Conservation (phyloP, 2,113 vertebrate genomes). For the Mastomys coucha region DNA sequence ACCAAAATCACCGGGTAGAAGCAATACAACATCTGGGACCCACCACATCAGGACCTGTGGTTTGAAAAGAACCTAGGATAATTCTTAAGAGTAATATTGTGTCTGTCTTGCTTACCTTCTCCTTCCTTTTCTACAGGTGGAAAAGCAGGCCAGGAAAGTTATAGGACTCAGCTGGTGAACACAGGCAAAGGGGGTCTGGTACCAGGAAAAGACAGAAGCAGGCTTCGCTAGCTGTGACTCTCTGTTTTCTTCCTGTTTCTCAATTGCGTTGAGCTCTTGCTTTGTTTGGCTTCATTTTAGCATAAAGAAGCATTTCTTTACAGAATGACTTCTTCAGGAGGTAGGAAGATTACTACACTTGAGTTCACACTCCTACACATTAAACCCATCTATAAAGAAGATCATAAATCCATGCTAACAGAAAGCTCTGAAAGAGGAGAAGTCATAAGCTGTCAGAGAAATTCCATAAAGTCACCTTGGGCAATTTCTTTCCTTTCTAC, state of each 20-base stretch:
- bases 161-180: not conserved
- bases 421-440: conserved; percentile 28
- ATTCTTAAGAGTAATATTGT: not conserved
- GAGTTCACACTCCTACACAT: not conserved
- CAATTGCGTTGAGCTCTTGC: not conserved
- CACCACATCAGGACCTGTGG: not conserved
- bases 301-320: conserved; percentile 18
- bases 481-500: not conserved
- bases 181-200: not conserved
- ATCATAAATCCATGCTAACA: not conserved
- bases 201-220: not conserved
- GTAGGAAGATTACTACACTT: not conserved
- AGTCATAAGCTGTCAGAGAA: not conserved
- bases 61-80: not conserved
- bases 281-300: not conserved
- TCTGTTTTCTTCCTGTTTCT: not conserved
- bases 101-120: not conserved
- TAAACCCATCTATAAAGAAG: conserved; percentile 21
- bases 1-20: too few relatives aligned
- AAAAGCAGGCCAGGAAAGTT: not conserved
- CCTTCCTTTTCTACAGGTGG: not conserved
- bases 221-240: not conserved
- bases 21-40: not conserved
- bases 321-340: not conserved
- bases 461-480: not conserved